A percentile compares a stretch with the other conserved stretches of the same genome.
Conservation (phyloP, 2,888 invertebrate genomes). For the Erpobdella octoculata region DNA sequence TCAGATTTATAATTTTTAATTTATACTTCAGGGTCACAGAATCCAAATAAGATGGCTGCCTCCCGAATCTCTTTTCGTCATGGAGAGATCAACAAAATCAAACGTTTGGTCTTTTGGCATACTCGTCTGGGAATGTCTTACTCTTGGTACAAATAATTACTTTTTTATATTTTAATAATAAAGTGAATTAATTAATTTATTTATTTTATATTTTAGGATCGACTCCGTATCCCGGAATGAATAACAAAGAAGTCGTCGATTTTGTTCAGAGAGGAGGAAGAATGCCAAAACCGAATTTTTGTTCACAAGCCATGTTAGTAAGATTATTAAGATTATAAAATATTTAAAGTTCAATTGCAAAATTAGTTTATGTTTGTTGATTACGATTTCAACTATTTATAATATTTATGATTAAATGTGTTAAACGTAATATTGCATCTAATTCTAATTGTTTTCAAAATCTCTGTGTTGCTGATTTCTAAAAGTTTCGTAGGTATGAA, state of each 20-base stretch:
- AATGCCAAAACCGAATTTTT: constrained; percentile 8
- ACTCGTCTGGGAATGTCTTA: constrained; percentile 21
- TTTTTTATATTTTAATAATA: neutral
- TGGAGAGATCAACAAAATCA: constrained; percentile 4
- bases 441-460: neutral
- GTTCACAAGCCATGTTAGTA: constrained; percentile 20
- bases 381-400: neutral
- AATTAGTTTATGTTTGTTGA: neutral
- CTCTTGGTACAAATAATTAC: neutral
- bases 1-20: neutral
- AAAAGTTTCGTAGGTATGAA: constrained; percentile 11
- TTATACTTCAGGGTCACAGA: neutral
- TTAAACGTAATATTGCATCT: neutral
- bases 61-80: constrained; percentile 20
- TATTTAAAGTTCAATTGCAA: neutral
- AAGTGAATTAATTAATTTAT: neutral
- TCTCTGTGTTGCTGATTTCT: neutral
- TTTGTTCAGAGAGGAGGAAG: constrained; percentile 23
- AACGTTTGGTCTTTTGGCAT: constrained; percentile 22
- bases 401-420: neutral
- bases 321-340: neutral
- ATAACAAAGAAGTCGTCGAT: constrained; percentile 16
- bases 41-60: constrained; percentile 20
- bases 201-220: constrained; percentile 4
- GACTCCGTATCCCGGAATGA: constrained; percentile 5